Percentiles rank a stretch among this genome's conserved stretches.
Evolutionary conservation across 2,888 invertebrate genomes (phyloP).

Genomic region (Hyposoter didymator): DNA sequence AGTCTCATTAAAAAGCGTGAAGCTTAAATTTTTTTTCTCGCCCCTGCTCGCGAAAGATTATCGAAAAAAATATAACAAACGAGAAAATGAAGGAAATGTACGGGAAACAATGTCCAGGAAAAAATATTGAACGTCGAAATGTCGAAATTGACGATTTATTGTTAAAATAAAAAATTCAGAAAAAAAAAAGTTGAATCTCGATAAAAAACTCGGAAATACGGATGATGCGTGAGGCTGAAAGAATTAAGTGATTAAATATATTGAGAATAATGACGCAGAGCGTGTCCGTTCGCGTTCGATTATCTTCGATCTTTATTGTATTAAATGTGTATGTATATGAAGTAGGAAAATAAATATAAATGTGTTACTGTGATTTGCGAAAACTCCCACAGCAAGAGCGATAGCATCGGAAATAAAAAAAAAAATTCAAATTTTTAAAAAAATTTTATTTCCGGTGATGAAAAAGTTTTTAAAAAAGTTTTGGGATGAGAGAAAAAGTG

Average conservation of each 20-base stretch:
- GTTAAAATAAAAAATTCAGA: neutral
- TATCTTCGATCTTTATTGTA: slow-evolving; percentile 10
- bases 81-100: neutral
- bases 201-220: neutral
- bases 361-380: slow-evolving; percentile 57
- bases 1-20: neutral
- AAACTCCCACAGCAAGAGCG: slow-evolving; percentile 65
- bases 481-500: neutral
- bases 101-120: neutral
- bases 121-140: slow-evolving; percentile 28
- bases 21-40: neutral
- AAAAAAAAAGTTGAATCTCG: neutral
- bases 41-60: neutral
- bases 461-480: slow-evolving; percentile 13
- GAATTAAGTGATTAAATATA: slow-evolving; percentile 12
- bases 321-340: slow-evolving; percentile 45
- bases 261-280: slow-evolving; percentile 8
- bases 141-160: slow-evolving; percentile 23
- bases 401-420: slow-evolving; percentile 12
- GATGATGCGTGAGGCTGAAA: neutral
- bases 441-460: neutral
- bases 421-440: neutral
- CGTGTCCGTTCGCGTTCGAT: neutral
- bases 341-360: slow-evolving; percentile 2
- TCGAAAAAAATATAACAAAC: neutral